These are phyloP conservation scores for Drosophila sp. DNA, from an alignment of 1,140 invertebrate species.

Conservation along the genomic window DNA sequence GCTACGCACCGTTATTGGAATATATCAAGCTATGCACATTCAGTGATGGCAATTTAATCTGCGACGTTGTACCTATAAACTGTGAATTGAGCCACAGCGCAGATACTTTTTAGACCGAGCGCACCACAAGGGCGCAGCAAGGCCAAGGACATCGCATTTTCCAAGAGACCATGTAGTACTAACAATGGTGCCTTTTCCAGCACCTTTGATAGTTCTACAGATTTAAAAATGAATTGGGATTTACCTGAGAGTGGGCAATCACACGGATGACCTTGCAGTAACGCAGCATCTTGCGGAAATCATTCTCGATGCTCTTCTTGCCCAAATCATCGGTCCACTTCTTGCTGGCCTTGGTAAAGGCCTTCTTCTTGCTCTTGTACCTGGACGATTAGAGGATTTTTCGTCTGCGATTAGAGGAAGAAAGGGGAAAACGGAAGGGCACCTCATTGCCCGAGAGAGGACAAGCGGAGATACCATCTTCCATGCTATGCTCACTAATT, in stretches of 20 bases:
- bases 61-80: constrained; percentile 85
- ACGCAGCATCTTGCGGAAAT: constrained; percentile 98
- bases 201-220: neutral
- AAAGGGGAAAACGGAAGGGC: constrained; percentile 74
- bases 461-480: constrained; percentile 86
- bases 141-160: constrained; percentile 74
- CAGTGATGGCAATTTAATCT: constrained; percentile 85
- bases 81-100: constrained; percentile 75
- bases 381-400: constrained; percentile 84
- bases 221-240: constrained; percentile 22
- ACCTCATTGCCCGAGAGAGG: constrained; percentile 71
- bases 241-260: constrained; percentile 98
- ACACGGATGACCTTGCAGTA: constrained; percentile 99
- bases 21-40: constrained; percentile 86
- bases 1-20: constrained; percentile 88
- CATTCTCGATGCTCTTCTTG: constrained; percentile 97
- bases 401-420: constrained; percentile 48
- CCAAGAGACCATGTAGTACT: neutral
- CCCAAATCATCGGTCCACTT: constrained; percentile 99
- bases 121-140: constrained; percentile 64
- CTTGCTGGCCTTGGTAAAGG: constrained; percentile 98
- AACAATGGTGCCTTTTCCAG: too few species aligned
- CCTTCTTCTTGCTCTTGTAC: constrained; percentile 99
- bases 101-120: constrained; percentile 80
- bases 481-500: constrained; percentile 70